Percentiles rank a stretch among this genome's conserved stretches.
Evolutionary conservation across 2,113 vertebrate genomes (phyloP).

Genomic region (Ptilorrhoa leucosticta): DNA sequence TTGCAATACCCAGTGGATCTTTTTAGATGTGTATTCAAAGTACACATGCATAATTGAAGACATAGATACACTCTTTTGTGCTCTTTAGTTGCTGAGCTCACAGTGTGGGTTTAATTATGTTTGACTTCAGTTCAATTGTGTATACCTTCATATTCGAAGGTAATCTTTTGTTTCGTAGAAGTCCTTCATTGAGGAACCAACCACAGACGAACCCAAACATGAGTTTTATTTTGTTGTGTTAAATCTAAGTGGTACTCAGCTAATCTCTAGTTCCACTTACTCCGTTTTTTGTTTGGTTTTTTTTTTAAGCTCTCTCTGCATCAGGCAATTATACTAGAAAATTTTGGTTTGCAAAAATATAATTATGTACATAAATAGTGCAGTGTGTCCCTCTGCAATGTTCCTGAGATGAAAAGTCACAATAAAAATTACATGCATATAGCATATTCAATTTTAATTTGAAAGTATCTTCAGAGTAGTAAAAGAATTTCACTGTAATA

Average conservation of each 20-base stretch:
- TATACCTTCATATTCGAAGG: neutral
- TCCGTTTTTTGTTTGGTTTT: neutral
- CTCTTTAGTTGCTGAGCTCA: neutral
- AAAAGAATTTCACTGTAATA: neutral
- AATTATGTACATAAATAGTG: neutral
- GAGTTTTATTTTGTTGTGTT: neutral
- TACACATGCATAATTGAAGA: conserved; percentile 10
- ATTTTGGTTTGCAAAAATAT: neutral
- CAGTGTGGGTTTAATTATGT: neutral
- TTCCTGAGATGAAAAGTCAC: neutral
- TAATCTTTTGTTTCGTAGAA: neutral
- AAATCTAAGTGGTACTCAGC: neutral
- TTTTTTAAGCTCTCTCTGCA: neutral
- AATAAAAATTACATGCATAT: neutral
- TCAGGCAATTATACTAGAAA: neutral
- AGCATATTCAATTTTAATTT: neutral
- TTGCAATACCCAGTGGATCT: neutral
- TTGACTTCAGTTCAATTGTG: neutral
- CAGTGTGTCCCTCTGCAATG: neutral
- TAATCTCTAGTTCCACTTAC: neutral
- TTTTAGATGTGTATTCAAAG: conserved; percentile 1
- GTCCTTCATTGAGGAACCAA: neutral
- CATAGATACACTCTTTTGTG: neutral
- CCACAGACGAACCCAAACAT: fast-evolving
- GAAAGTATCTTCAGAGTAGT: neutral